These are phyloP conservation scores for Crepidodera aurea DNA, from an alignment of 2,888 invertebrate genomes.

Conservation along the genomic window DNA sequence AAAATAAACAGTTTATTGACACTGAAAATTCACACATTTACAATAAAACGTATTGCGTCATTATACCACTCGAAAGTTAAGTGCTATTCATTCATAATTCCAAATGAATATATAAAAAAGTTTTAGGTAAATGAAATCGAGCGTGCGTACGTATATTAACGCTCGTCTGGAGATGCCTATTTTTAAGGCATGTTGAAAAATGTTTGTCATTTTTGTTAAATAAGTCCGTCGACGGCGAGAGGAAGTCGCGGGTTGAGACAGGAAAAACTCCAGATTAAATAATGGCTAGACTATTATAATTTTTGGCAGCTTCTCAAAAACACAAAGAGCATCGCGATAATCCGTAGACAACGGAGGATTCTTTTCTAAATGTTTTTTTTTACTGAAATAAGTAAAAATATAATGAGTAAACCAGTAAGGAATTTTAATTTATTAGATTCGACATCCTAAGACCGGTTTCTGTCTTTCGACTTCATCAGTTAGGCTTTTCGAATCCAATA, in stretches of 20 bases:
- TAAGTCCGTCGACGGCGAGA: conserved; percentile 12
- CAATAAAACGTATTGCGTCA: background rate
- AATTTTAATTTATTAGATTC: too few relatives aligned
- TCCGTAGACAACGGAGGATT: background rate
- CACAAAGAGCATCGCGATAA: conserved; percentile 12
- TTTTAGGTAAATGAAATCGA: background rate
- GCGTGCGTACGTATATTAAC: background rate
- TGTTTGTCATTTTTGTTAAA: conserved; percentile 7
- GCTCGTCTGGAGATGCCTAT: background rate
- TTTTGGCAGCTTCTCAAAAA: conserved; percentile 38
- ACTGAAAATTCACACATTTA: background rate
- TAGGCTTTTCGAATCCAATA: too few relatives aligned
- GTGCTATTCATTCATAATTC: background rate
- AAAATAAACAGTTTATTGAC: background rate
- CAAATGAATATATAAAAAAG: background rate
- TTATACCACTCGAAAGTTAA: background rate
- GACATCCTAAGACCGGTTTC: too few relatives aligned
- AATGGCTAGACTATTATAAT: conserved; percentile 26
- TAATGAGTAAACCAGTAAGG: too few relatives aligned
- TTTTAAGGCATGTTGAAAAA: background rate
- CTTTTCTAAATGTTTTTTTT: too few relatives aligned
- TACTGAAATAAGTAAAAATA: too few relatives aligned
- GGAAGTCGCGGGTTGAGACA: conserved; percentile 21
- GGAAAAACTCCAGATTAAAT: conserved; percentile 25
- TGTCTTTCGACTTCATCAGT: too few relatives aligned